Percentiles rank a stretch among this genome's conserved stretches.
Evolutionary conservation across 2,797 vertebrate genomes (phyloP).

Genomic region (Valencia hispanica): DNA sequence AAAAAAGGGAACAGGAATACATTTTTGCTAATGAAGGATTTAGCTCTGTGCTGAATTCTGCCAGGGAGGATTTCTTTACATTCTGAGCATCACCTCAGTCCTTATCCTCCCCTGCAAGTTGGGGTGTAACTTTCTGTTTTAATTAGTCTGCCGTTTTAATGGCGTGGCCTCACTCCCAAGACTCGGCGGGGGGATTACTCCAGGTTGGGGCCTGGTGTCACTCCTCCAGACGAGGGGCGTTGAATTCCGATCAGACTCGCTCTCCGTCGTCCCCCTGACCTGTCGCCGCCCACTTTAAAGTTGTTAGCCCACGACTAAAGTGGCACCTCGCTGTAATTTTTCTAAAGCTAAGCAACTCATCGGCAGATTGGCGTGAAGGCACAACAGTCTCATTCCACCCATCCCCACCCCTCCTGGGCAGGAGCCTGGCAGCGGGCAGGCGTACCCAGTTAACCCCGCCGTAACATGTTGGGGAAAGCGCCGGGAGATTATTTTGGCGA

Average conservation of each 20-base stretch:
- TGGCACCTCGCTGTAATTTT: conserved; percentile 22
- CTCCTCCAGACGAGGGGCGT: conserved; percentile 1
- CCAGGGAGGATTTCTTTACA: conserved; percentile 42
- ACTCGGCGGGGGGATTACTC: conserved; percentile 50
- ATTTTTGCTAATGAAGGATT: conserved; percentile 56
- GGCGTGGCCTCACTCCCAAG: conserved; percentile 35
- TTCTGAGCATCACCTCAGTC: conserved; percentile 45
- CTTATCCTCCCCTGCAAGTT: conserved; percentile 38
- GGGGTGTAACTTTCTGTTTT: conserved; percentile 51
- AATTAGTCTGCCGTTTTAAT: conserved; percentile 69
- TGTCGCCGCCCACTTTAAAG: conserved; percentile 31
- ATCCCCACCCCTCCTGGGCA: background rate
- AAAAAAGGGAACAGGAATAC: conserved; percentile 40
- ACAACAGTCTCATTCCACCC: background rate
- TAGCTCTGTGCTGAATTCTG: conserved; percentile 31
- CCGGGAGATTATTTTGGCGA: conserved; percentile 69
- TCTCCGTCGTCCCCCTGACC: conserved; percentile 39
- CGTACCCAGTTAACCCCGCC: conserved; percentile 51
- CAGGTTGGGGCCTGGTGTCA: conserved; percentile 41
- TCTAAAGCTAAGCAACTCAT: conserved; percentile 41
- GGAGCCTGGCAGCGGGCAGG: conserved; percentile 38
- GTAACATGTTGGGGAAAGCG: conserved; percentile 52
- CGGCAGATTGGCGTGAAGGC: conserved; percentile 22
- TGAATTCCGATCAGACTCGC: conserved; percentile 1
- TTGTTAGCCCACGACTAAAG: conserved; percentile 41